Conservation (phyloP, 2,113 vertebrate genomes). For the Poeciliopsis occidentalis region DNA sequence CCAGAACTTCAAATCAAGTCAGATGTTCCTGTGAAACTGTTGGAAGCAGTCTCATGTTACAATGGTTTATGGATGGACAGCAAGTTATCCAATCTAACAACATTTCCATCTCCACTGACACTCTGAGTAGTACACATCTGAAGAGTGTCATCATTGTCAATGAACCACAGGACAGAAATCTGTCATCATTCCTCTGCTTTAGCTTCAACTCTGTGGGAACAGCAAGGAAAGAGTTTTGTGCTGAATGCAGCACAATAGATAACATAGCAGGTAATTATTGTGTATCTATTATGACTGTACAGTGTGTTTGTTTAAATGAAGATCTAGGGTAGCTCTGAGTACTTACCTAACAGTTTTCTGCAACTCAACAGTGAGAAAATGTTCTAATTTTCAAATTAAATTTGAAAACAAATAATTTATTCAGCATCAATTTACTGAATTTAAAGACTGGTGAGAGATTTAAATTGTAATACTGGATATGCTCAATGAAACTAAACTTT, state of each 20-base stretch:
- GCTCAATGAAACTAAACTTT: no score
- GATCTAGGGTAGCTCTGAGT: no score
- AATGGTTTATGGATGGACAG: slow-evolving; percentile 35
- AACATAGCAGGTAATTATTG: neutral
- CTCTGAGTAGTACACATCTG: slow-evolving; percentile 3
- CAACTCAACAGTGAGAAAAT: no score
- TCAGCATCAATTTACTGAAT: no score
- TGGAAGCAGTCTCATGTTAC: slow-evolving; percentile 31
- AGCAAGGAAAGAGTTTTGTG: neutral
- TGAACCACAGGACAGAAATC: neutral
- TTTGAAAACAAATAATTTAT: no score
- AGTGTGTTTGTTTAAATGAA: no score
- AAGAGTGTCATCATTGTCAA: slow-evolving; percentile 25
- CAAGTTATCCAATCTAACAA: slow-evolving; percentile 7
- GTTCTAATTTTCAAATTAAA: no score
- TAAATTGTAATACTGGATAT: no score
- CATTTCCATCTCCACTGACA: neutral
- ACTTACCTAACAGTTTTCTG: no score
- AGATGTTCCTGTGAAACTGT: slow-evolving; percentile 43
- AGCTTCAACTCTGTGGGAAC: slow-evolving; percentile 46
- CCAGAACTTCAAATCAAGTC: slow-evolving; percentile 9
- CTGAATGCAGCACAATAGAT: neutral
- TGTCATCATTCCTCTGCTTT: slow-evolving; percentile 22
- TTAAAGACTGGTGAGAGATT: no score
- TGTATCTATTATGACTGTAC: neutral